A percentile compares a stretch with the other conserved stretches of the same genome.
These are phyloP conservation scores for Novumbra hubbsi DNA, from an alignment of 2,797 vertebrate species.

Conservation along the genomic window DNA sequence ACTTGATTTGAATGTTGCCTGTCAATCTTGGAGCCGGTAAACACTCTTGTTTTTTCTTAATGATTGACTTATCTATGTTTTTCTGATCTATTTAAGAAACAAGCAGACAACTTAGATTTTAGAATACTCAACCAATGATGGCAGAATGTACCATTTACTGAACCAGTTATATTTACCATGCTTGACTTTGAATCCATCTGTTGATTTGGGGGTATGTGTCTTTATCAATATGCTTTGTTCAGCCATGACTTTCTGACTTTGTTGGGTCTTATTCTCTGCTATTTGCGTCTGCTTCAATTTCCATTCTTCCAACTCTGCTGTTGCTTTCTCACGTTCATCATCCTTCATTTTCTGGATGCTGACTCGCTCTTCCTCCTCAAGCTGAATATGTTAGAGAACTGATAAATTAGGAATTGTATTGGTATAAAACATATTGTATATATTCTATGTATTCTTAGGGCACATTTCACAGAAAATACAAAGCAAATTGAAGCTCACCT, in stretches of 20 bases:
- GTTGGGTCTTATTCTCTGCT: conserved; percentile 45
- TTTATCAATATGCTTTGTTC: neutral
- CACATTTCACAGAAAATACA: neutral
- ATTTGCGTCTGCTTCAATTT: conserved; percentile 62
- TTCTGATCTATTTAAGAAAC: conserved; percentile 32
- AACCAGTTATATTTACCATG: conserved; percentile 34
- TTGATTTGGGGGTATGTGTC: neutral
- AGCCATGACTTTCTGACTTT: conserved; percentile 35
- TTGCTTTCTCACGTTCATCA: conserved; percentile 74
- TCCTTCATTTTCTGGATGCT: conserved; percentile 84
- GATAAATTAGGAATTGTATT: neutral
- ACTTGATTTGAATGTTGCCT: conserved; percentile 80
- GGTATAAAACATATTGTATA: no score
- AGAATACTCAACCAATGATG: neutral
- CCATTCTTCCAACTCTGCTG: conserved; percentile 81
- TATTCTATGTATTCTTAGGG: neutral
- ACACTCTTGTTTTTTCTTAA: conserved; percentile 57
- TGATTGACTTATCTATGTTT: neutral
- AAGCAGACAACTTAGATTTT: neutral
- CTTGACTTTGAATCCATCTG: conserved; percentile 8
- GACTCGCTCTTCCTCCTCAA: conserved; percentile 83
- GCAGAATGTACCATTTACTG: neutral
- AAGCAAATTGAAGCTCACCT: conserved; percentile 65
- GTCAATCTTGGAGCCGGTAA: conserved; percentile 76
- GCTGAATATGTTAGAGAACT: conserved; percentile 65